Percentiles rank a stretch among this genome's conserved stretches.
Conservation (phyloP, 1,140 invertebrate species). For the Hypsibius dujardini region DNA sequence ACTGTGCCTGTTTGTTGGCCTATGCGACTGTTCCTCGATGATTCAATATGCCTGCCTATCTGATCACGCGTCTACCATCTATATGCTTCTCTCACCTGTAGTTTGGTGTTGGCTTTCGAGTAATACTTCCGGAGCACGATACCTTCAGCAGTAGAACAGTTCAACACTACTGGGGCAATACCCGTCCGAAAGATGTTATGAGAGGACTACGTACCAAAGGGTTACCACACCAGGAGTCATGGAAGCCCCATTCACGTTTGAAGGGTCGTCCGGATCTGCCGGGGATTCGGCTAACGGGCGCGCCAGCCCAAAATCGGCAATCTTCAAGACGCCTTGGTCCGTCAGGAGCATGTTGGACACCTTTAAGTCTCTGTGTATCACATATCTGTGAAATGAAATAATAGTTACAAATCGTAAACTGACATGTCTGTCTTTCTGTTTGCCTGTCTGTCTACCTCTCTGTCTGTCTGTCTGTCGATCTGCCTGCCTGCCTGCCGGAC, state of each 20-base stretch:
- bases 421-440: too few species aligned
- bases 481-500: slow-evolving; percentile 27
- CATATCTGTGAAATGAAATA: slow-evolving; percentile 27
- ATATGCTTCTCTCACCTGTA: slow-evolving; percentile 33
- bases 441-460: too few species aligned
- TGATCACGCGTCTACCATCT: too few species aligned
- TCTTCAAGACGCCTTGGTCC: slow-evolving; percentile 70
- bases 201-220: slow-evolving; percentile 46
- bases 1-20: too few species aligned
- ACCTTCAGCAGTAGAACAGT: slow-evolving; percentile 34
- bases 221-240: slow-evolving; percentile 92
- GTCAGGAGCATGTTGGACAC: slow-evolving; percentile 90
- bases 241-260: not conserved
- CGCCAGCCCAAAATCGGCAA: slow-evolving; percentile 88
- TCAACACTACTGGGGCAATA: not conserved
- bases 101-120: slow-evolving; percentile 74
- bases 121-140: slow-evolving; percentile 83
- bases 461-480: too few species aligned
- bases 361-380: slow-evolving; percentile 81
- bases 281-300: slow-evolving; percentile 36
- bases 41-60: too few species aligned
- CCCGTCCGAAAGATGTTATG: not conserved
- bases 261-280: slow-evolving; percentile 22
- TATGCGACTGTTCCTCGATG: too few species aligned
- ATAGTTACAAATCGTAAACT: too few species aligned